Evolutionary conservation across 2,797 vertebrate species (phyloP), one percentile per base, ranked within the genome.

Genomic region (Chloroceryle inda): DNA sequence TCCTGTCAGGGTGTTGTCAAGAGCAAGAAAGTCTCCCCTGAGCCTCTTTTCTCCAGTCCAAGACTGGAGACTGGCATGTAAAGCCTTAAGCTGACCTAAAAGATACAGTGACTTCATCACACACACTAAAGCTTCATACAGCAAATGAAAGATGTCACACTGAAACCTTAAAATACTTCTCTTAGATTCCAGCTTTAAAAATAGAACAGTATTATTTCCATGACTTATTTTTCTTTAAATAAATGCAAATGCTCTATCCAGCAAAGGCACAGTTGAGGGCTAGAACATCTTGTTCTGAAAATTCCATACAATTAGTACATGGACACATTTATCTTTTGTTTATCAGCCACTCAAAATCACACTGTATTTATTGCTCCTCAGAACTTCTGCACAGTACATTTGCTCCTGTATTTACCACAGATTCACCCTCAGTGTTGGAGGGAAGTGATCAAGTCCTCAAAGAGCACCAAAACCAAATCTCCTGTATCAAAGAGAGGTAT

Each of bases 161-260:
- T 27, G 27, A 95, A 95, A 84, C 45, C 45, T 72, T 78, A 5
- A 83, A 71, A 66, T 40, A 86, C 29, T 94, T 81, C 45, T 72
- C 73, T 92, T 45, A 16, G 50, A 79, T 92, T 81, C 44, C 66
- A 79, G 55, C 73, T 68, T 91, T 84, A 82, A 88, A 91, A 94
- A 92, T 33, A 92, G 87, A 73, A 47, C 31, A 42, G 19, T 26
- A 67, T 56, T 88, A 82, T 63, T 89, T 89, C 79, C 49, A 11
- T 44, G 42, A 71, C 66, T 84, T 89, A 81, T 84, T 95, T 86
- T 88, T 72, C 79, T 75, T 95, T 78, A 81, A 94, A 95, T 86
- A 91, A 94, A 94, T 84, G 85, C 85, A 92, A 93, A 86, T 40
- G 31, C 72, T 85, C 33, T 88, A 44, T n/a, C 42, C 40, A 76